Conservation (phyloP, 2,888 invertebrate species). For the Trichogramma evanescens region DNA sequence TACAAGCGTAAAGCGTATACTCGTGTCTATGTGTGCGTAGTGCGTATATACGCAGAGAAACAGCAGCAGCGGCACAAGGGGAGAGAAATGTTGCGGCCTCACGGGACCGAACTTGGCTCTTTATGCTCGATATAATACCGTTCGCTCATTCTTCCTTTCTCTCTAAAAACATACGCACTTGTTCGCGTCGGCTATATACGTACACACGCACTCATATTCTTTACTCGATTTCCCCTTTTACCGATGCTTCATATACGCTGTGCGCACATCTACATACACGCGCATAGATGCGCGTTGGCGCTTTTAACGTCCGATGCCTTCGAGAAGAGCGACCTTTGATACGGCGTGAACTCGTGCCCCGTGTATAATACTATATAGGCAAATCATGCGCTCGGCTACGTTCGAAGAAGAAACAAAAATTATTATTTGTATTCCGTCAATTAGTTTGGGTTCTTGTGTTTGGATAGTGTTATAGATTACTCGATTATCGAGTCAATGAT, state of each 20-base stretch:
- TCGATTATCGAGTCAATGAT: too few species aligned
- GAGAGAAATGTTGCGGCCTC: conserved; percentile 30
- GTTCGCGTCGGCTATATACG: conserved; percentile 12
- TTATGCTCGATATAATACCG: conserved; percentile 49
- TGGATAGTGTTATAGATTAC: too few species aligned
- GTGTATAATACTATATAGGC: too few species aligned
- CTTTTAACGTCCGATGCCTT: conserved; percentile 3
- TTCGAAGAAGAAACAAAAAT: too few species aligned
- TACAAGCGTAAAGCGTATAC: conserved; percentile 24
- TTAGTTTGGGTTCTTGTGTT: too few species aligned
- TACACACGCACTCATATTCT: neutral
- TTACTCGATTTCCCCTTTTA: neutral
- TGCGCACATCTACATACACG: neutral
- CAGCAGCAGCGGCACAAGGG: conserved; percentile 18
- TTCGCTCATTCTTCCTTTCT: too few species aligned
- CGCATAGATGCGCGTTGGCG: neutral
- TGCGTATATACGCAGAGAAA: too few species aligned
- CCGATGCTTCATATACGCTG: neutral
- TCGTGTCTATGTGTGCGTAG: conserved; percentile 19
- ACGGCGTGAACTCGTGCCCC: too few species aligned
- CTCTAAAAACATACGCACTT: conserved; percentile 48
- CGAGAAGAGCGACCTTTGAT: too few species aligned
- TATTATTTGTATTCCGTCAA: too few species aligned
- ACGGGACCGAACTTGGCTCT: conserved; percentile 44
- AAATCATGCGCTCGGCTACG: too few species aligned